phyloP scores from a whole-genome alignment of 1,140 invertebrate genomes.

The Drosophila prosaltans region DNA sequence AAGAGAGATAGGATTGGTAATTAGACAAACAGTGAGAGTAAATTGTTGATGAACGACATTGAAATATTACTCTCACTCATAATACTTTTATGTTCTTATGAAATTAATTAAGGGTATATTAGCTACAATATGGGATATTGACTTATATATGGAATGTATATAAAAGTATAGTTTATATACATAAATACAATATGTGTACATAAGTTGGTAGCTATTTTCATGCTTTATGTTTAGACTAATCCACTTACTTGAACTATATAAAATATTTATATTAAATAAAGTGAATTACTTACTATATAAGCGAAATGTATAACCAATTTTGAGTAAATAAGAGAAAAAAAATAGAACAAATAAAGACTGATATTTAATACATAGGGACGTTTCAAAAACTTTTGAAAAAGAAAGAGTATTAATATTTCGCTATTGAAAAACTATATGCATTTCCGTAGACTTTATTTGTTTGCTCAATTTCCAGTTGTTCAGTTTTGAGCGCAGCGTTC shows the following conservation, averaged over 20 bases:
- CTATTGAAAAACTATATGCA: not conserved
- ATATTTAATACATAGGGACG: not conserved
- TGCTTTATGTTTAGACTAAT: too few relatives aligned
- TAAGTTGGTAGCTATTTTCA: too few relatives aligned
- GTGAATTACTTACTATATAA: too few relatives aligned
- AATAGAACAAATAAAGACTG: not conserved
- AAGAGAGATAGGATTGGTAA: conserved; percentile 42
- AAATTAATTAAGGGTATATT: not conserved
- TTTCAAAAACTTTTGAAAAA: not conserved
- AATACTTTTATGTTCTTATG: conserved; percentile 9
- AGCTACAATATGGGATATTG: too few relatives aligned
- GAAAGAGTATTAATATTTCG: conserved; percentile 21
- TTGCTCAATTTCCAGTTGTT: conserved; percentile 61
- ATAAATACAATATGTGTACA: too few relatives aligned
- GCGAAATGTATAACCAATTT: too few relatives aligned
- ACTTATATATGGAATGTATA: too few relatives aligned
- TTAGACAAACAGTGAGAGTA: conserved; percentile 66
- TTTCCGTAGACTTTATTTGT: conserved; percentile 29
- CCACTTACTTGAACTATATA: too few relatives aligned
- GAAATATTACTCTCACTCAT: conserved; percentile 38
- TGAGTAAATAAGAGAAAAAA: not conserved
- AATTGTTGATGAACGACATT: conserved; percentile 71
- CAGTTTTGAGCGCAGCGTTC: conserved; percentile 43
- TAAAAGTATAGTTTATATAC: too few relatives aligned
- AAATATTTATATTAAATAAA: too few relatives aligned